Base-by-base conservation (phyloP, 2,113 vertebrate genomes). In the Piprites chloris region DNA sequence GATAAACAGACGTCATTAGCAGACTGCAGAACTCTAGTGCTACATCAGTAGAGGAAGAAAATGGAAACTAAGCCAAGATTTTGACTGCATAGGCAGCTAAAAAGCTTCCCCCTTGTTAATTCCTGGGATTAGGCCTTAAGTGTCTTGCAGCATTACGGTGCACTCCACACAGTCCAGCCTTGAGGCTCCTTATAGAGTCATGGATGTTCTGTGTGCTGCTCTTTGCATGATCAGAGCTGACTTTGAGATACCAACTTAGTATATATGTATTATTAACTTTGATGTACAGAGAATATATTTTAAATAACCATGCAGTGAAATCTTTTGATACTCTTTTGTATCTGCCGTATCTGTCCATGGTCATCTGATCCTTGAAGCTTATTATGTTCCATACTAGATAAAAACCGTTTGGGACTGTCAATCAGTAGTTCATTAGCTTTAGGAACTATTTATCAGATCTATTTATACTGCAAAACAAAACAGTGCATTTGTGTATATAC, bases 401-500 rank as follows among this genome's bases (percentile, higher is more conserved):
- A 47, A 71, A 82, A 74, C 35, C 61, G 33, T 56, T 80, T 46
- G 71, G 55, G 55, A 71, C 61, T 82, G 49, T 62, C 47, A 81
- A 75, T 90, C 49, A 65, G n/a, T 72, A 52, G 50, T 69, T 74
- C 17, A 23, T 78, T 88, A 53, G 50, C 59, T 91, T 84, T 77
- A 84, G 47, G 44, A 55, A 37, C 84, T 94, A 62, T 59, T 85
- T 41, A 89, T 80, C 65, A 56, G 26, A 50, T 58, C 55, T 95
- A 95, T 97, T 97, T 96, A 96, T 96, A 92, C 41, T 75, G 59
- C 52, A 87, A 77, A 95, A 58, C 35, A 67, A 67, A 94, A 69
- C 80, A 95, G 93, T 96, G 87, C 95, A 77, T 94, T 89, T 91
- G 30, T 94, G 55, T 97, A 90, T 93, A 90, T 97, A 96, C 47